These are phyloP conservation scores for Oryctes rhinoceros DNA, from an alignment of 1,140 invertebrate species.

Conservation along the genomic window DNA sequence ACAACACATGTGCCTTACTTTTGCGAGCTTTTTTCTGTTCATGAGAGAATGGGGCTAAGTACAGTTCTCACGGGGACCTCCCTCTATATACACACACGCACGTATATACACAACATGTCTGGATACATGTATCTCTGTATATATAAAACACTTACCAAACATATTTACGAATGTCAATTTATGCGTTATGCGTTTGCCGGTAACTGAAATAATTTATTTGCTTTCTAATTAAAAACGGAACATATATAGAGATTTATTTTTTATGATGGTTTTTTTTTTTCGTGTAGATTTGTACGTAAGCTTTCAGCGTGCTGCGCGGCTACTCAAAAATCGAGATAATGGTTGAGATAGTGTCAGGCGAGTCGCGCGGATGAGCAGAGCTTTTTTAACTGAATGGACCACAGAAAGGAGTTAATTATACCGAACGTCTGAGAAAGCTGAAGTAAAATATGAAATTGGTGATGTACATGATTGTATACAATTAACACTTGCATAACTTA, in stretches of 20 bases:
- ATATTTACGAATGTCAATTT: neutral
- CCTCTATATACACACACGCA: neutral
- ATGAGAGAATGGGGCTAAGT: constrained; percentile 33
- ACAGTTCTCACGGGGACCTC: constrained; percentile 30
- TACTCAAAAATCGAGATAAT: neutral
- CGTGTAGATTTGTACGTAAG: neutral
- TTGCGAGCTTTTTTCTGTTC: constrained; percentile 36
- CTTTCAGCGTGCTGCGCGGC: neutral
- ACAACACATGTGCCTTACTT: constrained; percentile 25
- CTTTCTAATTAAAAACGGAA: neutral
- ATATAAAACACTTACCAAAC: neutral
- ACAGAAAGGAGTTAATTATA: neutral
- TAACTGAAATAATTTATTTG: neutral
- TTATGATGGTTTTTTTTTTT: neutral
- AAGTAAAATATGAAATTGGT: neutral
- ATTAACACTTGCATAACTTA: neutral
- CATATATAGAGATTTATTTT: neutral
- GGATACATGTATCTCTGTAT: neutral
- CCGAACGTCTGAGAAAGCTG: neutral
- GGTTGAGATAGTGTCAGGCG: neutral
- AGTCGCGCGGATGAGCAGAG: neutral
- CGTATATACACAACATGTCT: neutral
- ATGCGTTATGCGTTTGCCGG: neutral
- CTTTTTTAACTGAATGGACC: neutral
- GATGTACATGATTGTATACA: neutral